Percentiles rank a stretch among this genome's conserved stretches.
Conservation (phyloP, 2,888 invertebrate species). For the Plagiodera versicolora region DNA sequence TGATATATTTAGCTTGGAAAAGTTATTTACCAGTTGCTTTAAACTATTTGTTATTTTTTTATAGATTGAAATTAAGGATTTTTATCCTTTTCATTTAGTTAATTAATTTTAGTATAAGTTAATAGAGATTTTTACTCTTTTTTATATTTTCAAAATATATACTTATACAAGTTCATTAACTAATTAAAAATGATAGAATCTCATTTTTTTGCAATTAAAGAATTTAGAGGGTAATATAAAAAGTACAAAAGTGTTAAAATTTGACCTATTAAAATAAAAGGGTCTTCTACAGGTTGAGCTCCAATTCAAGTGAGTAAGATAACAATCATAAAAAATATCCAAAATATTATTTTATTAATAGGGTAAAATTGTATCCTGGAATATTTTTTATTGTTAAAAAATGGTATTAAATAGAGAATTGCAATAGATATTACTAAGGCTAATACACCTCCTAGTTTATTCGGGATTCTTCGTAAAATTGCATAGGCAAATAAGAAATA, state of each 20-base stretch:
- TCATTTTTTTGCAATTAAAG: constrained; percentile 58
- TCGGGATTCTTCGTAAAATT: constrained; percentile 78
- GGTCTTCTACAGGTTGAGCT: constrained; percentile 68
- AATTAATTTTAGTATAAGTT: constrained; percentile 59
- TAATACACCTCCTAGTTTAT: constrained; percentile 76
- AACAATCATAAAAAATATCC: constrained; percentile 59
- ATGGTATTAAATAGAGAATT: constrained; percentile 66
- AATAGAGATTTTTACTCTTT: constrained; percentile 62
- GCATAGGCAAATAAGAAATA: constrained; percentile 83
- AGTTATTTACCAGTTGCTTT: constrained; percentile 65
- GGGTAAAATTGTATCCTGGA: constrained; percentile 63
- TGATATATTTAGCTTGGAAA: constrained; percentile 71
- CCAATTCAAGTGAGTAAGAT: constrained; percentile 74
- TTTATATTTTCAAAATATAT: constrained; percentile 72
- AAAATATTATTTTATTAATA: constrained; percentile 64
- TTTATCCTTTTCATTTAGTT: constrained; percentile 47
- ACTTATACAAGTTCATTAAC: constrained; percentile 69
- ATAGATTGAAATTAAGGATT: constrained; percentile 58
- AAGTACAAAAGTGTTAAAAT: constrained; percentile 63
- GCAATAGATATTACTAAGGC: constrained; percentile 67
- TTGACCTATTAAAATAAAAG: constrained; percentile 66
- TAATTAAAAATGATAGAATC: constrained; percentile 58
- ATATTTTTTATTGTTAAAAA: constrained; percentile 60
- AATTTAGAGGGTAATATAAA: constrained; percentile 60
- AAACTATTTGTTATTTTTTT: constrained; percentile 65